These are phyloP conservation scores for Ptychoptera contaminata DNA, from an alignment of 2,888 invertebrate species.

Conservation along the genomic window DNA sequence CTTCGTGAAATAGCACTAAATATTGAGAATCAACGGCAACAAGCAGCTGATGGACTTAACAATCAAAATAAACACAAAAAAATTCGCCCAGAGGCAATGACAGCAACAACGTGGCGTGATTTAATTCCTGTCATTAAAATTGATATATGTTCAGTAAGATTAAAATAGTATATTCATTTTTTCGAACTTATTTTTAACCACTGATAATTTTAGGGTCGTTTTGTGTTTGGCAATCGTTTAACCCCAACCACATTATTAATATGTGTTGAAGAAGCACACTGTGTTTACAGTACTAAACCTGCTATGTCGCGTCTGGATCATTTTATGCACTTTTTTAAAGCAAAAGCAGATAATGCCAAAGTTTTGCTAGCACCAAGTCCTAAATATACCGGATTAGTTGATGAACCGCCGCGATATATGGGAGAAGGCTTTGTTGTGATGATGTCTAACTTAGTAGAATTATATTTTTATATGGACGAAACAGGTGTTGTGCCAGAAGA, in stretches of 20 bases:
- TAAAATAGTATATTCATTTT: neutral
- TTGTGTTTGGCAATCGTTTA: constrained; percentile 89
- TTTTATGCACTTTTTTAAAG: constrained; percentile 92
- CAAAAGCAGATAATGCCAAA: constrained; percentile 88
- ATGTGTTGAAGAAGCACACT: constrained; percentile 85
- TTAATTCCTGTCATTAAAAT: constrained; percentile 92
- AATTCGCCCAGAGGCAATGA: constrained; percentile 60
- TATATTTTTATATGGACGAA: constrained; percentile 96
- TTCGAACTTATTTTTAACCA: neutral
- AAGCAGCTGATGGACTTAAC: constrained; percentile 23
- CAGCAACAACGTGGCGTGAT: constrained; percentile 86
- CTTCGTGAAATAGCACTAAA: constrained; percentile 42
- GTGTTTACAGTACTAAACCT: constrained; percentile 89
- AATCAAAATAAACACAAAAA: constrained; percentile 24
- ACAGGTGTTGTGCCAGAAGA: constrained; percentile 84
- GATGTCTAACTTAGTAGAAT: constrained; percentile 85
- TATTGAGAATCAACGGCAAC: constrained; percentile 42
- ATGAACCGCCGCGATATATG: constrained; percentile 94
- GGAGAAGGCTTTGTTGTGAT: constrained; percentile 96
- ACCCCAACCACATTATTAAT: constrained; percentile 87
- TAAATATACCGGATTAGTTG: constrained; percentile 82
- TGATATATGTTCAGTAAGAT: constrained; percentile 67
- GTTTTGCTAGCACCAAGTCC: constrained; percentile 93
- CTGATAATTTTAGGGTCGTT: constrained; percentile 48
- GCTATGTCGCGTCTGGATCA: constrained; percentile 85